Percentiles rank a stretch among this genome's conserved stretches.
Conservation (phyloP, 1,140 invertebrate species). For the Heliconius eleuchia region DNA sequence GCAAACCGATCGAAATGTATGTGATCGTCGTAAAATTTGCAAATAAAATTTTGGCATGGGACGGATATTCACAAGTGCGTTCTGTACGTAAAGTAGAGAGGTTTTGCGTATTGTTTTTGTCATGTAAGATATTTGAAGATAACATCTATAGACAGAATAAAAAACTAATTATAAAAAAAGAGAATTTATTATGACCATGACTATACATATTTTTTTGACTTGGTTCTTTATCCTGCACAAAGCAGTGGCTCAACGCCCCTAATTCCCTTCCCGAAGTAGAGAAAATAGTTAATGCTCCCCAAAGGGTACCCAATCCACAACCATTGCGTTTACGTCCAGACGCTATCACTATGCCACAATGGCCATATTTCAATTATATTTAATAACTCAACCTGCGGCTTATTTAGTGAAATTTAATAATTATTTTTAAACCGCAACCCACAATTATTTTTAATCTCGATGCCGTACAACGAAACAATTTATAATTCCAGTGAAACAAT, state of each 20-base stretch:
- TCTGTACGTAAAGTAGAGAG: not conserved
- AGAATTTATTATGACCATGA: too few species aligned
- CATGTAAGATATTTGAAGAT: not conserved
- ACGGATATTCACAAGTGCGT: not conserved
- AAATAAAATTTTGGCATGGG: not conserved
- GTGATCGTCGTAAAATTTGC: not conserved
- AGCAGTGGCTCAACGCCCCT: too few species aligned
- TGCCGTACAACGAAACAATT: conserved; percentile 1
- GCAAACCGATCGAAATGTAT: not conserved
- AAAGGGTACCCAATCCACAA: too few species aligned
- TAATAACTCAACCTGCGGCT: not conserved
- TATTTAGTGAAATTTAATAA: conserved; percentile 3
- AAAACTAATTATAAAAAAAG: not conserved
- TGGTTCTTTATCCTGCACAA: too few species aligned
- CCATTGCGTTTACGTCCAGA: too few species aligned
- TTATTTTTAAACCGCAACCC: not conserved
- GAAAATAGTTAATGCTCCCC: too few species aligned
- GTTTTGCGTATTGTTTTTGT: not conserved
- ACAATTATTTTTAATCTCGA: conserved; percentile 3
- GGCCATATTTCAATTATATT: not conserved
- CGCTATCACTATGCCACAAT: not conserved
- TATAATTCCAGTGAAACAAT: not conserved
- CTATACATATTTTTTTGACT: too few species aligned
- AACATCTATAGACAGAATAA: not conserved
- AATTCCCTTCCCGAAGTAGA: too few species aligned